Conservation (phyloP, 2,888 invertebrate genomes). For the Eupithecia abbreviata region DNA sequence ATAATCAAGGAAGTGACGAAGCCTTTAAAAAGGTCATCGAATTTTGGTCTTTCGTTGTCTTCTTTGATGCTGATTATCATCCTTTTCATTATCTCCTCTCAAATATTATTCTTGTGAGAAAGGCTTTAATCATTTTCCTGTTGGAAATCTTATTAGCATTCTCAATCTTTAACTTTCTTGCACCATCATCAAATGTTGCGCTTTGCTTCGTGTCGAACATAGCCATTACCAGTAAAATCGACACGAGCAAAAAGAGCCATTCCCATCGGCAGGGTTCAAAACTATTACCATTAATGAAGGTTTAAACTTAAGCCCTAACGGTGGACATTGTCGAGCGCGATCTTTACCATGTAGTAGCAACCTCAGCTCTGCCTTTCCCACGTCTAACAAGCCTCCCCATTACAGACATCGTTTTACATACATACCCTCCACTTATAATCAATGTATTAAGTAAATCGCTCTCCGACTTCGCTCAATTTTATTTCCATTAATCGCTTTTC, state of each 20-base stretch:
- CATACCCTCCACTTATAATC: conserved; percentile 78
- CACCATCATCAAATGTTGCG: conserved; percentile 41
- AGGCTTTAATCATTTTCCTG: conserved; percentile 8
- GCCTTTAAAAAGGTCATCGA: not conserved
- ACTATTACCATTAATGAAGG: conserved; percentile 79
- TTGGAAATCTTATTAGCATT: conserved; percentile 34
- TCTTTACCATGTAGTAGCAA: conserved; percentile 71
- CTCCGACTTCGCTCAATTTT: conserved; percentile 73
- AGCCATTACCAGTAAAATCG: conserved; percentile 64
- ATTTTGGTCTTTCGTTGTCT: not conserved
- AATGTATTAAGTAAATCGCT: conserved; percentile 81
- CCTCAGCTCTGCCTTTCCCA: conserved; percentile 68
- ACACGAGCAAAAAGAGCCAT: conserved; percentile 71
- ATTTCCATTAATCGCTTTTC: conserved; percentile 79
- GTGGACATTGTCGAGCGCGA: conserved; percentile 74
- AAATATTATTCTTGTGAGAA: conserved; percentile 1
- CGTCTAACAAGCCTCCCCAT: conserved; percentile 82
- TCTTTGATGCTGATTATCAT: not conserved
- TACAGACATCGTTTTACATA: conserved; percentile 78
- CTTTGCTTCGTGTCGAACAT: conserved; percentile 57
- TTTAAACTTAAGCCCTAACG: conserved; percentile 74
- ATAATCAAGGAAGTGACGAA: conserved; percentile 7
- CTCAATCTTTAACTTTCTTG: conserved; percentile 42
- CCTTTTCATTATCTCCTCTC: not conserved
- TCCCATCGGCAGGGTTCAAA: conserved; percentile 70